phyloP scores from a whole-genome alignment of 2,888 invertebrate species.

The Callyntrura guangdongensis region DNA sequence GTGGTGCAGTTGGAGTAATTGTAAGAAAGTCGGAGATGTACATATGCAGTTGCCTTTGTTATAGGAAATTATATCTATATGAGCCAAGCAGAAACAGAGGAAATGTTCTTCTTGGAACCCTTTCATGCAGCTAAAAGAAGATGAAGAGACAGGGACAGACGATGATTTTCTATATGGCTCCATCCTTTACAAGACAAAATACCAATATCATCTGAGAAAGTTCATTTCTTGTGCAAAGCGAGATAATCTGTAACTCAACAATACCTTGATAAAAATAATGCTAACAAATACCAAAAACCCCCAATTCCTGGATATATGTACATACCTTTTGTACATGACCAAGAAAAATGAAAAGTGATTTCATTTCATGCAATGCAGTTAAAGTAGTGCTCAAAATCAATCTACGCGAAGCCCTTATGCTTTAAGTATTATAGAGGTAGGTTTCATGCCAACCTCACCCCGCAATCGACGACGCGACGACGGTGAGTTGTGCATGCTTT shows the following conservation, averaged over 20 bases:
- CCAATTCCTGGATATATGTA: neutral
- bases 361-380: neutral
- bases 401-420: neutral
- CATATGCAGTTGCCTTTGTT: neutral
- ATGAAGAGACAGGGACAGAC: slow-evolving; percentile 18
- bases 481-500: no score
- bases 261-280: neutral
- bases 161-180: slow-evolving; percentile 43
- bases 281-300: neutral
- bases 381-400: neutral
- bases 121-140: slow-evolving; percentile 9
- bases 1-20: neutral
- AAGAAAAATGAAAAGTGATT: neutral
- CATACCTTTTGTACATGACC: neutral
- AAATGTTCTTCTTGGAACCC: slow-evolving; percentile 15
- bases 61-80: neutral
- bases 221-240: slow-evolving; percentile 10
- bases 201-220: slow-evolving; percentile 50
- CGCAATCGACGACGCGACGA: no score
- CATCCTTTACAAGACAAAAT: slow-evolving; percentile 24
- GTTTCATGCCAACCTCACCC: no score
- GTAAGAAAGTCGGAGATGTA: neutral
- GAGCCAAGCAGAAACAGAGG: neutral
- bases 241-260: slow-evolving; percentile 15
- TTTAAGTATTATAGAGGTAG: neutral